Base-by-base conservation (phyloP, 2,888 invertebrate genomes). In the Epinotia ramella region DNA sequence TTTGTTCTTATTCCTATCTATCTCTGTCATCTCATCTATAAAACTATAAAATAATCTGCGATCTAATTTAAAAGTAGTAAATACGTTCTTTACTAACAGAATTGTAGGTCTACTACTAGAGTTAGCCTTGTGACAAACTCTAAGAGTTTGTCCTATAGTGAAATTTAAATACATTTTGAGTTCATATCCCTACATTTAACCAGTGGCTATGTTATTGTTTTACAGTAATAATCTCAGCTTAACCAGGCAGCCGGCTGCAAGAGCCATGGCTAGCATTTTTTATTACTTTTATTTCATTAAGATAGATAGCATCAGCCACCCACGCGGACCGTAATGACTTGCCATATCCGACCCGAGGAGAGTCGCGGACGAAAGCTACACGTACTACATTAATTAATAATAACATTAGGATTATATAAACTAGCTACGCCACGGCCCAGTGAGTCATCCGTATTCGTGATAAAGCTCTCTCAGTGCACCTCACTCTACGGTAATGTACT, bases 231-330 rank as follows among this genome's bases (percentile, higher is more conserved):
- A 68, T 24, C 69, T 28, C n/a, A 53, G 53, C 56, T 59, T 46
- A 57, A 69, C 69, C 59, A 69, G 69, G 46, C 49, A 64, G 40
- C 40, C 33, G 40, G 20, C 57, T 12, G 5, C 40, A 33, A 53
- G 44, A 62, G 49, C 69, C 64, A 59, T 64, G 64, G 78, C 82
- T 80, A 82, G 79, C 83, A 85, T 89, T 89, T 91, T 90, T 92
- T 90, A 88, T 91, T 84, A 81, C 88, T 90, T 93, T 93, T 93
- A 94, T 94, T 94, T 94, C 94, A 94, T 94, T 94, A 94, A 87
- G 84, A 69, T 77, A 77, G 94, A 94, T 94, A 94, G 78, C 84
- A 94, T 94, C 94, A 81, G 84, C 94, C 94, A 94, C 94, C 94
- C 94, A 94, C 94, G 91, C 76, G 89, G 78, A 78, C 80, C 78